Conservation (phyloP, 2,113 vertebrate genomes). For the Sitta europaea region DNA sequence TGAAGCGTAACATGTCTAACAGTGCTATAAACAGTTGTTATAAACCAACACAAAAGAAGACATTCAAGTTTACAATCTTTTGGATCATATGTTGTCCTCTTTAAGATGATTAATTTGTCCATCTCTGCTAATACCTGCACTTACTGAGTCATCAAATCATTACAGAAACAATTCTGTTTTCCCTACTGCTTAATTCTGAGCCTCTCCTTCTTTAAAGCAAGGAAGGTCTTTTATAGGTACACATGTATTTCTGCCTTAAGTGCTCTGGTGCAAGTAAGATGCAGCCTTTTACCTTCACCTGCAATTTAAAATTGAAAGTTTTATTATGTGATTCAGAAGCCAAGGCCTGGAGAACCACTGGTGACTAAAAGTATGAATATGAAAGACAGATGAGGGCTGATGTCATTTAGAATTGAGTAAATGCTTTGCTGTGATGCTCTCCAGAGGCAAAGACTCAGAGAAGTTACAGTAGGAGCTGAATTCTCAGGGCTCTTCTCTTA, state of each 20-base stretch:
- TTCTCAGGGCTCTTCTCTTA: background rate
- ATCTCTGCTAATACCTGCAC: background rate
- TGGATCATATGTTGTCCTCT: background rate
- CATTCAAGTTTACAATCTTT: background rate
- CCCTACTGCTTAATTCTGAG: background rate
- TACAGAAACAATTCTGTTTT: background rate
- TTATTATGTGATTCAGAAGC: background rate
- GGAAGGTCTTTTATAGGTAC: background rate
- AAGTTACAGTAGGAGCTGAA: background rate
- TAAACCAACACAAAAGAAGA: background rate
- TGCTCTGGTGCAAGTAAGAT: background rate
- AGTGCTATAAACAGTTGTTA: background rate
- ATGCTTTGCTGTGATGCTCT: background rate
- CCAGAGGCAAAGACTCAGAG: background rate
- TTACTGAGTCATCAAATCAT: background rate
- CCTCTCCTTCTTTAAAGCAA: background rate
- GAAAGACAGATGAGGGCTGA: background rate
- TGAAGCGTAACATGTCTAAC: background rate
- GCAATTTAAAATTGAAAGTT: background rate
- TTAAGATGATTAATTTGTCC: background rate
- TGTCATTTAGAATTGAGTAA: background rate
- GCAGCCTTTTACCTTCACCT: background rate
- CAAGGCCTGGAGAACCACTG: background rate
- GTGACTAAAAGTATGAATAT: background rate
- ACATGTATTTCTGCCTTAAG: background rate